phyloP scores from a whole-genome alignment of 2,888 invertebrate species.

The Gymnoscelis rufifasciata region DNA sequence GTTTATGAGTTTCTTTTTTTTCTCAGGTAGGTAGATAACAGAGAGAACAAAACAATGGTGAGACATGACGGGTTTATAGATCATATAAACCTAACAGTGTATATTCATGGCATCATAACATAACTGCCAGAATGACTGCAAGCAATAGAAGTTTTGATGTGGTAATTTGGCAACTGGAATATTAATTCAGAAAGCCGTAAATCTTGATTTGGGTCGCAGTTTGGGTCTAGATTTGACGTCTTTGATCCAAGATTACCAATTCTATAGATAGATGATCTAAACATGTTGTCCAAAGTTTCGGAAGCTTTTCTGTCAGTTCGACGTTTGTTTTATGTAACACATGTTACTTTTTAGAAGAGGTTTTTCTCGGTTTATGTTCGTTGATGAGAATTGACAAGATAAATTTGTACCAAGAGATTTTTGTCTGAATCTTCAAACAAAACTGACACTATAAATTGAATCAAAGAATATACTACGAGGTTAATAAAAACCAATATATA shows the following conservation, averaged over 20 bases:
- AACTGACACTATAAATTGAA: no score
- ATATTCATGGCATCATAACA: constrained; percentile 3
- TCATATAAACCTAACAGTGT: not conserved
- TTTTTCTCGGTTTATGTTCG: no score
- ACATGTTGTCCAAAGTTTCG: constrained; percentile 3
- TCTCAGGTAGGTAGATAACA: no score
- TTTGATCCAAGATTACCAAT: constrained; percentile 26
- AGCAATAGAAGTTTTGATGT: constrained; percentile 13
- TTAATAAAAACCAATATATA: no score
- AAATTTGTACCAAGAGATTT: no score
- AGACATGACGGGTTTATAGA: no score
- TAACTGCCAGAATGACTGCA: constrained; percentile 4
- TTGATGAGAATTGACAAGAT: no score
- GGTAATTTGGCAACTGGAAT: constrained; percentile 27
- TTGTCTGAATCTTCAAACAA: no score
- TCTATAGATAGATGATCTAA: not conserved
- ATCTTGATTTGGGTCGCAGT: constrained; percentile 27
- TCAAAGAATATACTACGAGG: no score
- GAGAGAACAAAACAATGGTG: no score
- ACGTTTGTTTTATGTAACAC: not conserved
- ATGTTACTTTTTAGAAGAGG: no score
- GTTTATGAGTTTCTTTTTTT: no score
- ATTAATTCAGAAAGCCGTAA: constrained; percentile 26
- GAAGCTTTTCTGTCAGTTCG: not conserved
- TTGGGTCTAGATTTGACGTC: constrained; percentile 18